Base-by-base conservation (phyloP, 2,113 vertebrate genomes). In the Cervus canadensis region DNA sequence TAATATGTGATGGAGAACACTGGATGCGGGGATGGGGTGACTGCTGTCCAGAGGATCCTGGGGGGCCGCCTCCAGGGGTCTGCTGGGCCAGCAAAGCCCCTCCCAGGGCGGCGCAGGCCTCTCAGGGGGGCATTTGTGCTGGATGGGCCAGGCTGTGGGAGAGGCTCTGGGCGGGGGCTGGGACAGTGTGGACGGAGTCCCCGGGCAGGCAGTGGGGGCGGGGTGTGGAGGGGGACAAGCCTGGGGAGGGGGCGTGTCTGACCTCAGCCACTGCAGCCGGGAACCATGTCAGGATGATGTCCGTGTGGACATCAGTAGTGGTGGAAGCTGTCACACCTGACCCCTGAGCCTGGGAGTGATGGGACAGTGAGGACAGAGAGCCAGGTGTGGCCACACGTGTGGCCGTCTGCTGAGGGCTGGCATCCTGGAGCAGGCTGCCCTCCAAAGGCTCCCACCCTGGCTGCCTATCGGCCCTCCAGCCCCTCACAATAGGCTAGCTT, bases 181-280 rank as follows among this genome's bases (percentile, higher is more conserved):
- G 54, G 48, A 36, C 62, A 40, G 33, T 17, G 54, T 19, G 48
- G 40, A 36, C 28, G 25, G 57, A 25, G 43, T 23, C 60, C 60
- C 21, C 13, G 9, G 10, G 88, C 36, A 33, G 88, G 87, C 67
- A 57, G 76, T 3, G 45, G 67, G 9, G 3, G 25, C 4, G 0
- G 15, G n/a, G 50, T 2, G 10, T 40, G 64, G 64, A 79, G 30
- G 48, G 30, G 17, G 48, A 30, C 48, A 52, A 82, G 79, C 30
- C 30, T 2, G 2, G 54, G 23, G n/a, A 3, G n/a, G 2, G 81
- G 33, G 4, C 23, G 7, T 40, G n/a, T 16, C n/a, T 28, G 81
- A 25, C 82, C n/a, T 6, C 50, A 0, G 1, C 52, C 12, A 5
- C n/a, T 40, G 52, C 4, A 1, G n/a, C n/a, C 2, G 1, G 52